A percentile compares a stretch with the other conserved stretches of the same genome.
Evolutionary conservation across 1,140 invertebrate species (phyloP).

Genomic region (Ceratina calcarata): DNA sequence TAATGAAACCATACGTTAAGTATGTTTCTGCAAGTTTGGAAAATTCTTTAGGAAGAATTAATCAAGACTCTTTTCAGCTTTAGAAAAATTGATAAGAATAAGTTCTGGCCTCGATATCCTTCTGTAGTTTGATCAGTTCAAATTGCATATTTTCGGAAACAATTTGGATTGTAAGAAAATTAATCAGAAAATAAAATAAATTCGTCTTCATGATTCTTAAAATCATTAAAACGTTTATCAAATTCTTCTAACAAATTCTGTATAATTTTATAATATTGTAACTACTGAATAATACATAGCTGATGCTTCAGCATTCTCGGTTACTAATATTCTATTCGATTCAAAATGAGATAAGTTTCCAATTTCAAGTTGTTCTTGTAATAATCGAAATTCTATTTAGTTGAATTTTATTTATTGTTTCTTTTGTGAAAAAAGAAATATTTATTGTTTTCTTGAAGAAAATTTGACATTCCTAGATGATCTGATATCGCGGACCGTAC

Average conservation of each 20-base stretch:
- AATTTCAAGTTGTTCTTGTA: too few species aligned
- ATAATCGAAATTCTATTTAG: too few species aligned
- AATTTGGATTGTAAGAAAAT: not conserved
- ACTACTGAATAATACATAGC: too few species aligned
- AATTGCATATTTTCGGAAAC: not conserved
- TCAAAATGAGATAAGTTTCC: too few species aligned
- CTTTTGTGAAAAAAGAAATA: too few species aligned
- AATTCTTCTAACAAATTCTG: not conserved
- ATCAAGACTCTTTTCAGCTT: not conserved
- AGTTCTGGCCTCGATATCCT: not conserved
- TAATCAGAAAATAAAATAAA: not conserved
- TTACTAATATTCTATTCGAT: too few species aligned
- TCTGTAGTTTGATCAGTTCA: not conserved
- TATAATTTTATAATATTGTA: too few species aligned
- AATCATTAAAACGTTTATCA: constrained; percentile 1
- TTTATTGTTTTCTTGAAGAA: not conserved
- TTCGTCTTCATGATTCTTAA: not conserved
- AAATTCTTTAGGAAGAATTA: not conserved
- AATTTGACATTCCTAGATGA: not conserved
- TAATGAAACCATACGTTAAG: not conserved
- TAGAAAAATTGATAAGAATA: not conserved
- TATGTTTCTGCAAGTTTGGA: not conserved
- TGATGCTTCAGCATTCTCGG: too few species aligned
- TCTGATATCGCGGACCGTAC: not conserved
- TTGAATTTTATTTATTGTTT: too few species aligned